These are phyloP conservation scores for Pangasius sanitwongsei DNA, from an alignment of 2,797 vertebrate genomes.

Conservation along the genomic window DNA sequence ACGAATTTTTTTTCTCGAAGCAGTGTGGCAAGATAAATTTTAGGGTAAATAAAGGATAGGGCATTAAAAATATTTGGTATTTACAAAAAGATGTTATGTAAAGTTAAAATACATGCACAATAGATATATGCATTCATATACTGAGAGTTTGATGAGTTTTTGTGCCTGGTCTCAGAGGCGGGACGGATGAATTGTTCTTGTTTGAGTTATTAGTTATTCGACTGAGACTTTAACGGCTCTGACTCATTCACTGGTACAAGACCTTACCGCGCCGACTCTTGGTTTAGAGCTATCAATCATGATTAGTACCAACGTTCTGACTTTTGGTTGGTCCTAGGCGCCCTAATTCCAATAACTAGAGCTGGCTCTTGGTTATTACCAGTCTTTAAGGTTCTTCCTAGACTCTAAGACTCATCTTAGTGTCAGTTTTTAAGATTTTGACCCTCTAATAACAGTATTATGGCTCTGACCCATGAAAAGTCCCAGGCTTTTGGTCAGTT, in stretches of 20 bases:
- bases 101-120: neutral
- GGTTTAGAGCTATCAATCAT: neutral
- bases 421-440: neutral
- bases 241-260: neutral
- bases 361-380: neutral
- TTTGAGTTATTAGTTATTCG: neutral
- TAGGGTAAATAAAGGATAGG: neutral
- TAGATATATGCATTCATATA: neutral
- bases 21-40: neutral
- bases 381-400: neutral
- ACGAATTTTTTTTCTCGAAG: neutral
- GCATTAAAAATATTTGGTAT: neutral
- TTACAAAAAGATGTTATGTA: neutral
- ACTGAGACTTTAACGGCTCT: neutral
- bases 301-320: neutral
- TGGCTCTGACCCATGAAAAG: no score
- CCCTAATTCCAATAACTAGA: neutral
- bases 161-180: no score
- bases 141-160: neutral
- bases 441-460: neutral
- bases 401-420: neutral
- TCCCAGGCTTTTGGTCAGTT: neutral
- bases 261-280: neutral
- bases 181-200: neutral
- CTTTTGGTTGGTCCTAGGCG: neutral